Conservation (phyloP, 2,113 vertebrate genomes). For the Lipotes vexillifer region DNA sequence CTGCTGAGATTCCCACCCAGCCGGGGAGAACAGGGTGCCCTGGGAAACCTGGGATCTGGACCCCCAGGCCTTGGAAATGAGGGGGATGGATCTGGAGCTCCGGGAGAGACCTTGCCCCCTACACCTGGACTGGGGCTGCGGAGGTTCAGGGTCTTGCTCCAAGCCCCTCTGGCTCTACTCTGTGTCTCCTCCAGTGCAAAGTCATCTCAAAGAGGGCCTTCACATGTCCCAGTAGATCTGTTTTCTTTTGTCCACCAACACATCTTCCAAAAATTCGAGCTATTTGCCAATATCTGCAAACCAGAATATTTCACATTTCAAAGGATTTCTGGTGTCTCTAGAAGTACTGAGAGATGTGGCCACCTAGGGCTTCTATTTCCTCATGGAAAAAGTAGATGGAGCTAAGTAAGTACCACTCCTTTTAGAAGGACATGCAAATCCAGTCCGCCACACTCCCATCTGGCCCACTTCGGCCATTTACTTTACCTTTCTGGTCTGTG, state of each 20-base stretch:
- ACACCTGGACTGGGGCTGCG: fast-evolving
- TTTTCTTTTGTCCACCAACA: not conserved
- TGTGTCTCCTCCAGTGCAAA: too few relatives aligned
- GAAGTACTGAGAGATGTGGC: not conserved
- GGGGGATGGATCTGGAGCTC: not conserved
- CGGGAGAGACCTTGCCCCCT: fast-evolving
- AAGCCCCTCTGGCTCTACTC: not conserved
- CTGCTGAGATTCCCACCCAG: constrained; percentile 42
- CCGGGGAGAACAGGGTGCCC: not conserved
- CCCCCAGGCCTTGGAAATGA: not conserved
- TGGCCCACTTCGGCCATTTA: not conserved
- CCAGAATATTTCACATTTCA: not conserved
- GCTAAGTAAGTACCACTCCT: too few relatives aligned
- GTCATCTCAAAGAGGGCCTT: not conserved
- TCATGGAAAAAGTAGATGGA: not conserved
- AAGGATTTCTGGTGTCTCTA: not conserved
- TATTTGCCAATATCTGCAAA: not conserved
- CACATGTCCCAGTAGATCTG: not conserved
- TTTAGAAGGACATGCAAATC: not conserved
- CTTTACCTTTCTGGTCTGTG: not conserved
- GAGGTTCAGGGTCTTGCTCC: not conserved
- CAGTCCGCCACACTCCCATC: not conserved
- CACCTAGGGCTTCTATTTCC: not conserved
- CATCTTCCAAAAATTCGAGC: not conserved
- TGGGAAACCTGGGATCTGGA: fast-evolving